These are phyloP conservation scores for Cylindroiulus punctatus DNA, from an alignment of 2,888 invertebrate species.

Conservation along the genomic window DNA sequence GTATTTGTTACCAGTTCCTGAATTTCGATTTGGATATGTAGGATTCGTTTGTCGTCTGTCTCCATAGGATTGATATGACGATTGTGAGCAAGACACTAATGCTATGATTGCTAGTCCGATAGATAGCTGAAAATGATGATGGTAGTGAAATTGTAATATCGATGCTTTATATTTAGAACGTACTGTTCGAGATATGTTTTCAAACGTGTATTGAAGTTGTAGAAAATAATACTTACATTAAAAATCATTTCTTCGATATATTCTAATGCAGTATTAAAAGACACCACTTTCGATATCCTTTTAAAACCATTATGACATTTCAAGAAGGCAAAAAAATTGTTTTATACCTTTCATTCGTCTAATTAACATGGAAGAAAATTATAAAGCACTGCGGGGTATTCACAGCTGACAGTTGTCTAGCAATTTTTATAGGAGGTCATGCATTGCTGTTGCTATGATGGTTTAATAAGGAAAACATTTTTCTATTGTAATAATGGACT, in stretches of 20 bases:
- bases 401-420: not conserved
- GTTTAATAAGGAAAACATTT: not conserved
- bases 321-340: not conserved
- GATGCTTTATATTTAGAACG: not conserved
- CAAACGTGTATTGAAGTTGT: not conserved
- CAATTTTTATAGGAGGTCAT: not conserved
- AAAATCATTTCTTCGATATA: not conserved
- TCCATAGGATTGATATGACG: constrained; percentile 18
- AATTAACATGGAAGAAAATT: constrained; percentile 13
- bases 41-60: not conserved
- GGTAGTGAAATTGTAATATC: not conserved
- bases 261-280: constrained; percentile 16
- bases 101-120: not conserved
- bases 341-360: not conserved
- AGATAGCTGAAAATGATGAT: not conserved
- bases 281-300: not conserved
- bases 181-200: not conserved
- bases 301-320: not conserved
- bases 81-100: not conserved
- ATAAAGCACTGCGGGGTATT: not conserved
- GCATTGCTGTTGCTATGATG: not conserved
- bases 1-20: constrained; percentile 1
- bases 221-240: not conserved
- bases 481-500: constrained; percentile 1
- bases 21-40: not conserved